phyloP scores from a whole-genome alignment of 2,888 invertebrate genomes.

The Gonocerus acuteangulatus region DNA sequence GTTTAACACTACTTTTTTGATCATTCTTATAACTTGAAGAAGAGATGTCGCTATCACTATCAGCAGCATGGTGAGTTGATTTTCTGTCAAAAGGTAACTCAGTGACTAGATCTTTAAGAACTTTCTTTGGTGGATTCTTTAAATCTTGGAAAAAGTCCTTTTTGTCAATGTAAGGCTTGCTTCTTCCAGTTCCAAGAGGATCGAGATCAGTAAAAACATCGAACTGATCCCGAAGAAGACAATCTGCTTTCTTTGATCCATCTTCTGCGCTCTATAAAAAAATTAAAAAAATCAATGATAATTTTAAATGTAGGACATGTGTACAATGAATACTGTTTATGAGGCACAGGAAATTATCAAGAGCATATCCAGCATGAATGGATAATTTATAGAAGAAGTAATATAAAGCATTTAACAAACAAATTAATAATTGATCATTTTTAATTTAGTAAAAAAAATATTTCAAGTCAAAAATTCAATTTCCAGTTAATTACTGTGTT shows the following conservation, averaged over 20 bases:
- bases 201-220: constrained; percentile 91
- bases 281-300: constrained; percentile 8
- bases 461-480: too few relatives aligned
- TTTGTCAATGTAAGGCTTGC: constrained; percentile 88
- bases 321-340: too few relatives aligned
- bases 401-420: too few relatives aligned
- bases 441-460: too few relatives aligned
- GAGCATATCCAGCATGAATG: too few relatives aligned
- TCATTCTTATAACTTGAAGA: constrained; percentile 1
- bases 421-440: too few relatives aligned
- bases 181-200: constrained; percentile 84
- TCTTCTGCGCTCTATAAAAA: constrained; percentile 32
- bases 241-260: constrained; percentile 6
- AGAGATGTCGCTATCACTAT: constrained; percentile 35
- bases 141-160: constrained; percentile 93
- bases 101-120: constrained; percentile 73
- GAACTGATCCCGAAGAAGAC: constrained; percentile 38
- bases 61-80: constrained; percentile 39
- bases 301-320: background rate
- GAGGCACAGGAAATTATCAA: too few relatives aligned
- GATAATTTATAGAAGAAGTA: too few relatives aligned
- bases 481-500: too few relatives aligned
- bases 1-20: constrained; percentile 25
- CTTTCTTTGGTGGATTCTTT: constrained; percentile 89
- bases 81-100: constrained; percentile 34